These are phyloP conservation scores for Cinclus mexicanus DNA, from an alignment of 2,113 vertebrate species.

Conservation along the genomic window DNA sequence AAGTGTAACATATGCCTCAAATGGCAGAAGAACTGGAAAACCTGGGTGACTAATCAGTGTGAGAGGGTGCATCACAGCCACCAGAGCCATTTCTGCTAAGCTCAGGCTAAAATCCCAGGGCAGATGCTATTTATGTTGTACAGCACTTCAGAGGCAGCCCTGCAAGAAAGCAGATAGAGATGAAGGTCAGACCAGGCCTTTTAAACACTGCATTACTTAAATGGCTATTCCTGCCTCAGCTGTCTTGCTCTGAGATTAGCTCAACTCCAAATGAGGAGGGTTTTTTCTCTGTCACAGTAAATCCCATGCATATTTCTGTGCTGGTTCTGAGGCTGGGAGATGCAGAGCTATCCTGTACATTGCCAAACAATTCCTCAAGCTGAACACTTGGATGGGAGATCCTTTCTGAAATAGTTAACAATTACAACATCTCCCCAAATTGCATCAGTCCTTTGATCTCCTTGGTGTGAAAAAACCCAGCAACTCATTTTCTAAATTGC, in stretches of 20 bases:
- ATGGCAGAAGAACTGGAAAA: conserved; percentile 38
- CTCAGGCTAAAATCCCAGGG: conserved; percentile 51
- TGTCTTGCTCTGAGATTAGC: conserved; percentile 63
- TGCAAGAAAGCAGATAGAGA: conserved; percentile 54
- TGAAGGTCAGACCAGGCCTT: conserved; percentile 59
- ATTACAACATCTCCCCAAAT: background rate
- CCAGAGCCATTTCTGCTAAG: conserved; percentile 50
- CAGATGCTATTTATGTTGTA: conserved; percentile 51
- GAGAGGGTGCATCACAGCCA: background rate
- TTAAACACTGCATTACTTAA: conserved; percentile 56
- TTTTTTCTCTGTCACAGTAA: background rate
- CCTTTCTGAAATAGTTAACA: conserved; percentile 11
- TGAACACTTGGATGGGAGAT: background rate
- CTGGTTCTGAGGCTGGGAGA: background rate
- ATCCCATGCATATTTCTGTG: conserved; percentile 5
- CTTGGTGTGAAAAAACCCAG: background rate
- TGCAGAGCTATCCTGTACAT: background rate
- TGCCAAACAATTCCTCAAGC: background rate
- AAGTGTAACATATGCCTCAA: conserved; percentile 1
- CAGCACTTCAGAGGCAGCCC: conserved; percentile 33
- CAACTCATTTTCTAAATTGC: conserved; percentile 41
- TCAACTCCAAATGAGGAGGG: background rate
- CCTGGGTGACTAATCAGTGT: conserved; percentile 3
- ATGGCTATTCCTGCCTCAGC: conserved; percentile 66
- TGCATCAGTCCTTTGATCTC: conserved; percentile 14